Base-by-base conservation (phyloP, 2,113 vertebrate genomes). In the Pavo muticus region DNA sequence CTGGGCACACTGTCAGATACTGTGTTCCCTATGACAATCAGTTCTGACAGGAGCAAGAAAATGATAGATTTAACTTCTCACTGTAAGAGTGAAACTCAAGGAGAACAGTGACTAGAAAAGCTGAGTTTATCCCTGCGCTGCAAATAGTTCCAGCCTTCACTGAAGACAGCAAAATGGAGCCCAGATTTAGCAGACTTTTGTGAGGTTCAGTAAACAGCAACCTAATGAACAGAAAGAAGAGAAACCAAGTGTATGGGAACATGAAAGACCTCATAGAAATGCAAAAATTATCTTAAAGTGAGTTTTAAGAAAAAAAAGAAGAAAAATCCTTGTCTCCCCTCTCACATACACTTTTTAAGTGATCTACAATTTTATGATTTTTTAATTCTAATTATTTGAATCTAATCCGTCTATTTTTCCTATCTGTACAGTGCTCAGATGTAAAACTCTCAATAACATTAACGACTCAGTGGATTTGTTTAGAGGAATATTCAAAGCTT, bases 121-220 rank as follows among this genome's bases (percentile, higher is more conserved):
- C 5, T 32, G 42, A 59, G 23, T 83, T 79, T 78, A 37, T 59
- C 81, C 40, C 52, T 0, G 0, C 10, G 75, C 20, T 82, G 30
- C n/a, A 84, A 56, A 61, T 11, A 65, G 6, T 29, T 74, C 8
- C 24, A 40, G 18, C 6, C 2, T 7, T 73, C 21, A 9, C 32
- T 56, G 16, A 79, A 63, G 52, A 0, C 0, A 65, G n/a, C 0
- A 3, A 69, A 78, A 75, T 0, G 0, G 32, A 72, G 13, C 15
- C 10, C 30, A 32, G 8, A 25, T 72, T 84, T 79, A 67, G 48
- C 37, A 91, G 9, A 52, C 25, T 10, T 48, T 7, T n/a, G 15
- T 75, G 23, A 20, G 24, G 84, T 64, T 14, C 25, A 6, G 16
- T 74, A 18, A 54, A 64, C 13, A 12, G 30, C 29, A 32, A 25